Base-by-base conservation (phyloP, 2,797 vertebrate species). In the Rallus crepitans region DNA sequence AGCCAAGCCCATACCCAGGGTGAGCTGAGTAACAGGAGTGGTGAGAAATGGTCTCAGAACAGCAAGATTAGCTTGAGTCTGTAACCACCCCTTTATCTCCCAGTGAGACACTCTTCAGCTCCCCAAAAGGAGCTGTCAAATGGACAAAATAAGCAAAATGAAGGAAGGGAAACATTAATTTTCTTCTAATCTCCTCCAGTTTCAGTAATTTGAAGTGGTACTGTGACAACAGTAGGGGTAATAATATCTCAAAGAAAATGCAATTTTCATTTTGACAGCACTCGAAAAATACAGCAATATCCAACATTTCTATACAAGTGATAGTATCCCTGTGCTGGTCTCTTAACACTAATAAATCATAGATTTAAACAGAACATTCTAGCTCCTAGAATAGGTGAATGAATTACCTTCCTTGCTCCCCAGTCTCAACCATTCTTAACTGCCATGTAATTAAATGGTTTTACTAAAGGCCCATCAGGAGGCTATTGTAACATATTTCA, bases 1-100 rank as follows among this genome's bases (percentile, higher is more conserved):
- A 55, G 33, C 17, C 40, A 9, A 16, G 4, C 2, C 0, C 2
- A 1, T 17, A 28, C 13, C 42, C 27, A 6, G 18, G 30, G 11
- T 11, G 33, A 35, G 33, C 11, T 16, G 31, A 28, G 24, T 3
- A 25, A 30, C 7, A 11, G 18, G 17, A 15, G 31, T 1, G 28
- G 15, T 24, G 33, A 0, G 1, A 14, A 55, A 52, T 17, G 15
- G 13, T 7, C 28, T 6, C 30, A 12, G 37, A 84, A 17, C 5
- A 11, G 19, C 18, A 64, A 39, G 4, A 25, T 7, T 6, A 35
- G 21, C 52, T 31, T 24, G 42, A 50, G 37, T 5, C 50, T 25
- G 24, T 19, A 48, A 12, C 30, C 3, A 0, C 21, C 12, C 25
- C n/a, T 73, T 31, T 13, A 5, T 68, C 30, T 59, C 19, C 1